Percentiles rank a stretch among this genome's conserved stretches.
Conservation (phyloP, 2,888 invertebrate species). For the Melangyna quadrimaculata region DNA sequence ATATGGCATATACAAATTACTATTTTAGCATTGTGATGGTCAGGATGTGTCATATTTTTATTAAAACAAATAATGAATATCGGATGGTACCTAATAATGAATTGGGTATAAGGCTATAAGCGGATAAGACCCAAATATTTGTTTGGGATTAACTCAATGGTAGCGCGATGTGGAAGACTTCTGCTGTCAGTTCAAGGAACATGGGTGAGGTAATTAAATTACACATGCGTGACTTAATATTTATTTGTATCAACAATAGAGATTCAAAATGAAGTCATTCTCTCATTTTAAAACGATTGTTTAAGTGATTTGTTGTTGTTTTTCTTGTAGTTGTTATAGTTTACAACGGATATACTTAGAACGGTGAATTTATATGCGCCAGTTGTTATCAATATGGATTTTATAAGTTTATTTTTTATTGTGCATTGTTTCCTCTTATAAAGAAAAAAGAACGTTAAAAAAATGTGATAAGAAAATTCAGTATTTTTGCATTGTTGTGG, state of each 20-base stretch:
- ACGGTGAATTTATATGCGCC: constrained; percentile 34
- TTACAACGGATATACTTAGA: constrained; percentile 18
- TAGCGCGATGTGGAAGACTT: no score
- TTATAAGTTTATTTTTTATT: neutral
- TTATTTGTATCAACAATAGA: neutral
- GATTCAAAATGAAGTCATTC: constrained; percentile 19
- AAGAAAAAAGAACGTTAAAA: neutral
- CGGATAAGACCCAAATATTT: no score
- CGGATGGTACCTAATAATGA: no score
- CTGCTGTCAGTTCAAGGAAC: no score
- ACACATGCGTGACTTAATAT: constrained; percentile 44
- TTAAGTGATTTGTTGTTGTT: neutral
- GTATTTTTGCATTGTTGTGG: constrained; percentile 18
- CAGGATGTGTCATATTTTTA: no score
- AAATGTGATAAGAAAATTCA: constrained; percentile 3
- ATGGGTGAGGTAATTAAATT: neutral
- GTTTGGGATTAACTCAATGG: no score
- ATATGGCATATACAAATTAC: no score
- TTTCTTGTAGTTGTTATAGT: neutral
- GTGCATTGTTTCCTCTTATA: constrained; percentile 15
- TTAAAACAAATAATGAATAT: no score
- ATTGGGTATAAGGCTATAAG: no score
- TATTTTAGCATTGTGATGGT: no score
- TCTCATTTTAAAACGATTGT: neutral
- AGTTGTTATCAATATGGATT: constrained; percentile 31